Base-by-base conservation (phyloP, 2,888 invertebrate genomes). In the Rotaria macrura region DNA sequence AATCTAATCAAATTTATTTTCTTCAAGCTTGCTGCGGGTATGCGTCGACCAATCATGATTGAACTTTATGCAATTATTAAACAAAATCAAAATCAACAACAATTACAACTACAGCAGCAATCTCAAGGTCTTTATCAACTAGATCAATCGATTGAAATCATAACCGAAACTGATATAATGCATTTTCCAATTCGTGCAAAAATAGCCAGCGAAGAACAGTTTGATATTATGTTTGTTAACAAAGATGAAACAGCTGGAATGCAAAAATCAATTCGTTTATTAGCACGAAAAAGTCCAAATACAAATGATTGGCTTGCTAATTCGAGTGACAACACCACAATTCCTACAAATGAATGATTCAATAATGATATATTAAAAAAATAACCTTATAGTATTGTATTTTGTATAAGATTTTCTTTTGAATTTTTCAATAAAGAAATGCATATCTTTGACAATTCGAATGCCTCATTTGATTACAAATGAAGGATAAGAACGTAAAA, bases 1-100 rank as follows among this genome's bases (percentile, higher is more conserved):
- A 84, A 14, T 90, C 89, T 25, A 65, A 47, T 14, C 23, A 49
- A 47, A 23, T 72, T 47, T 12, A n/a, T 43, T 43, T 12, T 84
- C 52, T 86, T 87, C 23, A 87, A 91, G 90, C 88, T 91, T 87
- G 90, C 90, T 20, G 90, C 91, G 20, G 91, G 91, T n/a, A 89
- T 91, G 90, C 89, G 89, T 87, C 87, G 88, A 9, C 89, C 89
- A 43, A 86, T 91, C 29, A 88, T 87, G 34, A 87, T 91, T 29
- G 89, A 90, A 88, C 87, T 91, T 52, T 90, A 90, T 87, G 90
- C 90, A 79, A 90, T 91, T 84, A 90, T 90, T 85, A 89, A 57
- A 89, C 17, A 90, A 89, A 25, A 89, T 89, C 52, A 89, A 89
- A 85, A 89, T 89, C 47, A 86, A 87, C 17, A 90, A 90, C 4